phyloP scores from a whole-genome alignment of 2,797 vertebrate genomes.

The Picus viridis region DNA sequence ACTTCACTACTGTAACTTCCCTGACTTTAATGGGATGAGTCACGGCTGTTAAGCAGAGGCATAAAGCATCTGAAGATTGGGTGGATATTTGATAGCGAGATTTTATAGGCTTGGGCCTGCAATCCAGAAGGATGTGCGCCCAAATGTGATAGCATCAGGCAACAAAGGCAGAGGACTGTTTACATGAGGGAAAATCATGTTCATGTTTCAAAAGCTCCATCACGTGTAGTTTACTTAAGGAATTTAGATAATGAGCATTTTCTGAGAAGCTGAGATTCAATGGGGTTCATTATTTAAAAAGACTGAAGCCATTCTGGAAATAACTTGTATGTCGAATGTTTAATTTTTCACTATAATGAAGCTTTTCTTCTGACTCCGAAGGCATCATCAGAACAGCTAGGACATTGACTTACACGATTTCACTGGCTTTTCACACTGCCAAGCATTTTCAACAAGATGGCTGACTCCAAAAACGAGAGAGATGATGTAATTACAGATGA shows the following conservation, averaged over 20 bases:
- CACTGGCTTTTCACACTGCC: constrained; percentile 29
- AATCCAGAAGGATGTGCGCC: constrained; percentile 1
- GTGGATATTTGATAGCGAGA: constrained; percentile 54
- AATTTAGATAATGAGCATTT: constrained; percentile 65
- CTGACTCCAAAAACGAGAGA: constrained; percentile 49
- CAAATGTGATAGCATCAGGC: constrained; percentile 48
- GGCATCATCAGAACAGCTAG: constrained; percentile 39
- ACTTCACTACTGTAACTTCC: constrained; percentile 68
- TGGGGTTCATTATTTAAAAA: constrained; percentile 57
- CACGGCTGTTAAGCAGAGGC: constrained; percentile 62
- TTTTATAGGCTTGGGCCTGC: constrained; percentile 53
- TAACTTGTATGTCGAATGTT: constrained; percentile 47
- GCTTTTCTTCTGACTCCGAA: constrained; percentile 44
- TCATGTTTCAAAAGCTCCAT: constrained; percentile 59
- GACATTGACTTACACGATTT: constrained; percentile 56
- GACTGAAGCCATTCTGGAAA: constrained; percentile 44
- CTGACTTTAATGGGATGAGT: constrained; percentile 68
- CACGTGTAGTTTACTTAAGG: constrained; percentile 62
- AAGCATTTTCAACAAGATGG: constrained; percentile 69
- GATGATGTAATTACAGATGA: constrained; percentile 58
- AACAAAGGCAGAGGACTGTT: constrained; percentile 64
- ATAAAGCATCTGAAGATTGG: constrained; percentile 63
- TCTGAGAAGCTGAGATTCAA: constrained; percentile 50
- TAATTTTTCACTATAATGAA: constrained; percentile 62
- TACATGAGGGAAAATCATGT: constrained; percentile 48